A percentile compares a stretch with the other conserved stretches of the same genome.
phyloP scores from a whole-genome alignment of 1,140 invertebrate genomes.

The Nasonia giraulti region DNA sequence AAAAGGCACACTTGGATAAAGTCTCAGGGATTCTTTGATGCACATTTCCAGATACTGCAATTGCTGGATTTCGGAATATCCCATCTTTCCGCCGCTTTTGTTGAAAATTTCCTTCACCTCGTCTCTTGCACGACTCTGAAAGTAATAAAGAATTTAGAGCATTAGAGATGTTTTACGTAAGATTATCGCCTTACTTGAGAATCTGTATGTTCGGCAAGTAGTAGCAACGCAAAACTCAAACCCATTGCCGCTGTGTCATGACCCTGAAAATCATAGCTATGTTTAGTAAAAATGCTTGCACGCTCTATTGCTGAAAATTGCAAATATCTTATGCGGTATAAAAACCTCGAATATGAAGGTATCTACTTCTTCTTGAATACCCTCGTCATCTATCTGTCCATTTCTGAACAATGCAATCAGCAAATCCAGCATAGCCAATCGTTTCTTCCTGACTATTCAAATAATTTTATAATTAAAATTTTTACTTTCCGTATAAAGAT shows the following conservation, averaged over 20 bases:
- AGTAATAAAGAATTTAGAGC: too few species aligned
- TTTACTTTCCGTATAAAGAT: too few species aligned
- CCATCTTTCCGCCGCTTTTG: slow-evolving; percentile 46
- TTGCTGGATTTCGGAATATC: slow-evolving; percentile 51
- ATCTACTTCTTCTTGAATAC: slow-evolving; percentile 85
- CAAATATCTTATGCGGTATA: background rate
- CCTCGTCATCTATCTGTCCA: slow-evolving; percentile 74
- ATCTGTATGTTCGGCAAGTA: slow-evolving; percentile 76
- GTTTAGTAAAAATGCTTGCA: background rate
- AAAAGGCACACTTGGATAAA: slow-evolving; percentile 77
- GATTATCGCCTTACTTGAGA: slow-evolving; percentile 71
- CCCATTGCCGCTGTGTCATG: slow-evolving; percentile 83
- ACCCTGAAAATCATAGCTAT: slow-evolving; percentile 33
- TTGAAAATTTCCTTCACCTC: slow-evolving; percentile 56
- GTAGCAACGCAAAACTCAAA: slow-evolving; percentile 76
- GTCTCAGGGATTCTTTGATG: slow-evolving; percentile 78
- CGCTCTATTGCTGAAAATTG: background rate
- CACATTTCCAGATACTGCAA: slow-evolving; percentile 75
- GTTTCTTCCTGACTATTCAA: slow-evolving; percentile 63
- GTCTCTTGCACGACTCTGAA: slow-evolving; percentile 53
- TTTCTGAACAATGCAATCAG: slow-evolving; percentile 77
- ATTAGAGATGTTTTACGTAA: background rate
- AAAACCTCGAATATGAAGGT: slow-evolving; percentile 88
- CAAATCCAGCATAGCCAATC: slow-evolving; percentile 82
- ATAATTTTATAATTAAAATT: background rate